phyloP scores from a whole-genome alignment of 2,113 vertebrate species.

The Dasyurus viverrinus region DNA sequence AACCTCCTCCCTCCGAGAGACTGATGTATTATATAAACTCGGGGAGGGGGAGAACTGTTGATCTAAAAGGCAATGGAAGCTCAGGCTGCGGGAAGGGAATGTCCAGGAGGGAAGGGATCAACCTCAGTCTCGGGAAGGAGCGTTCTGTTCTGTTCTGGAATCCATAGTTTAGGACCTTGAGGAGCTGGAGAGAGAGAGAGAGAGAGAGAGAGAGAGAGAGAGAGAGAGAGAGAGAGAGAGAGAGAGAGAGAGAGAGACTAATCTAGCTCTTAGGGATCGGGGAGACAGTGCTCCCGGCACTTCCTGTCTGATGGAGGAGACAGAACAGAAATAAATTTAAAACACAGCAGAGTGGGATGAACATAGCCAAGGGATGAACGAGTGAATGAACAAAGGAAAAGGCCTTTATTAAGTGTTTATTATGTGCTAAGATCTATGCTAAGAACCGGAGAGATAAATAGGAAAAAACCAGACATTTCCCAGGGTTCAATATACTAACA shows the following conservation, averaged over 20 bases:
- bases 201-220: too few relatives aligned
- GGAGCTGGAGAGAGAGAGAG: too few relatives aligned
- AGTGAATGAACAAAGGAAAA: not conserved
- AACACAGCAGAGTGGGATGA: not conserved
- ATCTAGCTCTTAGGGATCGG: not conserved
- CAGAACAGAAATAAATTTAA: not conserved
- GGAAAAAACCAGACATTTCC: not conserved
- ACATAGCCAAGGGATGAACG: not conserved
- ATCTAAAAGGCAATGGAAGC: not conserved
- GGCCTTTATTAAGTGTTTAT: not conserved
- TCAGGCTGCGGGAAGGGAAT: not conserved
- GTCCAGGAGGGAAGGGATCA: not conserved
- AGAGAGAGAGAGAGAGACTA: too few relatives aligned
- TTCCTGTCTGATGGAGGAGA: not conserved
- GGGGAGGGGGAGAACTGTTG: not conserved
- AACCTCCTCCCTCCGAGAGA: not conserved
- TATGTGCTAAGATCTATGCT: not conserved
- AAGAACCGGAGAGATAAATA: not conserved
- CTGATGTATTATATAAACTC: not conserved
- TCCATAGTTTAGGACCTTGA: not conserved
- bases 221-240: too few relatives aligned
- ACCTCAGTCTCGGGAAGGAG: not conserved
- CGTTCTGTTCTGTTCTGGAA: not conserved
- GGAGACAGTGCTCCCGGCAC: not conserved
- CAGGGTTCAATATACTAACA: too few relatives aligned